phyloP scores from a whole-genome alignment of 2,797 vertebrate genomes.

The Arrhamphus sclerolepis region DNA sequence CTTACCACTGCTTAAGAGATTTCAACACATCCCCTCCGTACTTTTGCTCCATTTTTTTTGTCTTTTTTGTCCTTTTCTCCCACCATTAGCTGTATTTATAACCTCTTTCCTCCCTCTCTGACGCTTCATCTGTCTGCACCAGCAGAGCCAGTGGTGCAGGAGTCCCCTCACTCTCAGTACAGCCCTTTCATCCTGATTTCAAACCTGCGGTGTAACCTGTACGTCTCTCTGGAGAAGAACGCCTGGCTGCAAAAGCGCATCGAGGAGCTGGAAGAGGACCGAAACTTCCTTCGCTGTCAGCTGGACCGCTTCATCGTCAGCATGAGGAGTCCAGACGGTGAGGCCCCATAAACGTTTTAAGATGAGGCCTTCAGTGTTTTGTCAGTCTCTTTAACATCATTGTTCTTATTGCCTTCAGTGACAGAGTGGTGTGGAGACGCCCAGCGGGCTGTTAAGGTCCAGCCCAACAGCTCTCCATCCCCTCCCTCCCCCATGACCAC shows the following conservation, averaged over 20 bases:
- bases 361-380: background rate
- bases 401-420: background rate
- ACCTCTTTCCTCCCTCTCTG: background rate
- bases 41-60: too few relatives aligned
- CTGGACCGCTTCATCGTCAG: constrained; percentile 89
- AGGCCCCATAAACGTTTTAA: background rate
- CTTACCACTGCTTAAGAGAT: too few relatives aligned
- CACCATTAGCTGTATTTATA: too few relatives aligned
- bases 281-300: constrained; percentile 89
- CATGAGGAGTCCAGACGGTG: constrained; percentile 74
- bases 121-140: background rate
- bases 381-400: background rate
- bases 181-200: constrained; percentile 84
- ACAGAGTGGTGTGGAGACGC: constrained; percentile 61
- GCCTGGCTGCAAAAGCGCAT: constrained; percentile 90
- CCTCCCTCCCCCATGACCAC: constrained; percentile 80
- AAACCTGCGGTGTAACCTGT: constrained; percentile 85
- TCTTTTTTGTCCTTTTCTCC: too few relatives aligned
- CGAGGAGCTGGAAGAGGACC: constrained; percentile 90
- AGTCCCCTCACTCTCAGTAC: constrained; percentile 66
- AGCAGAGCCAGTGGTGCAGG: constrained; percentile 61
- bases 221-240: constrained; percentile 89
- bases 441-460: constrained; percentile 57
- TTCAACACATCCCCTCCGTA: too few relatives aligned
- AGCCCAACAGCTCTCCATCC: constrained; percentile 44